Conservation (phyloP, 2,888 invertebrate species). For the Zeuzera pyrina region DNA sequence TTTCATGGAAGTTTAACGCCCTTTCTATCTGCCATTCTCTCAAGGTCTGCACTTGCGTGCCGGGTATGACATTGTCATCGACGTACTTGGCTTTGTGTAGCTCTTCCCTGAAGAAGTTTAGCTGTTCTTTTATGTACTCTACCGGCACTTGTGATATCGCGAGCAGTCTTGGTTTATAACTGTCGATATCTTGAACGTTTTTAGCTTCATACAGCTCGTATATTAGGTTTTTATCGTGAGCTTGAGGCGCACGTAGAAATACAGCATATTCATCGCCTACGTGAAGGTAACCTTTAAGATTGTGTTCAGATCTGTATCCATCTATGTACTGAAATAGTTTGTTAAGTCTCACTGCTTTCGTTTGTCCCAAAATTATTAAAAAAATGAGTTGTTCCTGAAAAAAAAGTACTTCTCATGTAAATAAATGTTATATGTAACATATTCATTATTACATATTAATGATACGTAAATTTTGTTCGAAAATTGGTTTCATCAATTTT, state of each 20-base stretch:
- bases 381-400: conserved; percentile 27
- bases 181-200: conserved; percentile 26
- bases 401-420: not conserved
- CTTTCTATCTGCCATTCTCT: conserved; percentile 57
- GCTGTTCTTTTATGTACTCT: conserved; percentile 45
- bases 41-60: conserved; percentile 44
- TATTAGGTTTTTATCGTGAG: conserved; percentile 41
- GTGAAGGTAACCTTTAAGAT: conserved; percentile 44
- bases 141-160: conserved; percentile 52
- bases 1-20: conserved; percentile 25
- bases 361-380: conserved; percentile 15
- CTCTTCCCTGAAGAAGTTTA: conserved; percentile 37
- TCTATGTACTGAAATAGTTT: conserved; percentile 52
- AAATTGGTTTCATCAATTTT: too few species aligned
- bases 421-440: too few species aligned
- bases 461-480: too few species aligned
- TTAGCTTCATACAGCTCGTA: conserved; percentile 55
- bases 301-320: conserved; percentile 42
- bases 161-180: conserved; percentile 36
- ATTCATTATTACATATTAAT: too few species aligned
- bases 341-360: conserved; percentile 39
- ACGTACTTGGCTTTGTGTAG: conserved; percentile 44
- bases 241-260: conserved; percentile 36
- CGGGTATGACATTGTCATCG: conserved; percentile 41
- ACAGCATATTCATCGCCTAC: conserved; percentile 52